Evolutionary conservation across 2,113 vertebrate species (phyloP).

Genomic region (Jacana jacana): DNA sequence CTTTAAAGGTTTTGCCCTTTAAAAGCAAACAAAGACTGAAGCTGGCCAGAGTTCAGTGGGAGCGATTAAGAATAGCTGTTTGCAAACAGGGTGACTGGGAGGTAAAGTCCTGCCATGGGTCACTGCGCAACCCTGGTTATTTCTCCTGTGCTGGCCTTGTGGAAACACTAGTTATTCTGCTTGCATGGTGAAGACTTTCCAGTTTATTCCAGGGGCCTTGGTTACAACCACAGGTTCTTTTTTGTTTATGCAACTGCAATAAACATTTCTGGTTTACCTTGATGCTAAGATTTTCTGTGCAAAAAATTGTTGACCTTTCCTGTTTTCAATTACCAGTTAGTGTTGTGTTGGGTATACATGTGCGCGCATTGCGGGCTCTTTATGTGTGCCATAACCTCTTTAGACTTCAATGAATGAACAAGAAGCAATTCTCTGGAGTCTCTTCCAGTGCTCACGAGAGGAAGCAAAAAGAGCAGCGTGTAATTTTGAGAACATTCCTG

Average conservation of each 20-base stretch:
- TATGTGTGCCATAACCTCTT: background rate
- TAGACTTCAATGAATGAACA: background rate
- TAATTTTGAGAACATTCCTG: background rate
- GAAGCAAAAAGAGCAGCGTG: background rate
- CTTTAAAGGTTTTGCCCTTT: too few species aligned
- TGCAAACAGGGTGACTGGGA: background rate
- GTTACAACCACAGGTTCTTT: background rate
- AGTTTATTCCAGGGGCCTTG: background rate
- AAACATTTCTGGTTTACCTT: background rate
- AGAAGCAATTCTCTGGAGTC: background rate
- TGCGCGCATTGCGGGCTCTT: background rate
- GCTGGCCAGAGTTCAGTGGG: background rate
- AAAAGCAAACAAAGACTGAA: background rate
- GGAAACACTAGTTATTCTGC: background rate
- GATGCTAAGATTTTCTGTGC: background rate
- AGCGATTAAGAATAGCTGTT: background rate
- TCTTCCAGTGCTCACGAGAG: background rate
- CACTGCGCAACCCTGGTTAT: background rate
- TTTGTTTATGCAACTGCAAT: background rate
- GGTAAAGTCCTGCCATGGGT: background rate
- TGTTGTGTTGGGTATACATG: background rate
- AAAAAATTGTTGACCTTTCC: background rate
- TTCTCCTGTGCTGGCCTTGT: background rate
- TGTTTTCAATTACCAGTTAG: background rate
- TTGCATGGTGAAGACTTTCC: background rate